Base-by-base conservation (phyloP, 2,113 vertebrate genomes). In the Lipophrys pholis region DNA sequence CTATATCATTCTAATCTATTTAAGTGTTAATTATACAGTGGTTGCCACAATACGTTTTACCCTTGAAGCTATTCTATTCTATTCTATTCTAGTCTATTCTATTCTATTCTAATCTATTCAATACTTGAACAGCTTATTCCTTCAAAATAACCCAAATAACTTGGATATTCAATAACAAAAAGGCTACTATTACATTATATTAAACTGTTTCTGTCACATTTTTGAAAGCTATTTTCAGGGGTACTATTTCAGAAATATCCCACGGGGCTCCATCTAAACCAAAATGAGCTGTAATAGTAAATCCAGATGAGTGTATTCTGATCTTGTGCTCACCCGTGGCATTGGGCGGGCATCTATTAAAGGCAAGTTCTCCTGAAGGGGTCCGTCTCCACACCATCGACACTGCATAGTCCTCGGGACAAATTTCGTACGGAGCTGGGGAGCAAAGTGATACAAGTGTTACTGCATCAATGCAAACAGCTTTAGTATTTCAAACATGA, bases 311-410 rank as follows among this genome's bases (percentile, higher is more conserved):
- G 45, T 15, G 5, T 1, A 39, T 11, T 2, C 1, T 4, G 35
- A 54, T 67, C 61, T 38, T 36, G 12, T 45, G 14, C 83, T 72
- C 94, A 99, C 98, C 98, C 93, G 98, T 99, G 84, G 98, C 98
- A 81, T 99, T 99, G 54, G 96, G 94, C 11, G 98, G 98, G 78
- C 98, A 99, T 81, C 96, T 94, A 81, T 99, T 99, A 82, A 98
- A 99, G 73, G 97, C 97, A 86, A 99, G 86, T 80, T 99, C 97
- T 8, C 98, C 98, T 57, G 98, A 97, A 77, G 98, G 96, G 8
- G 97, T 99, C 88, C 97, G 94, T 93, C 96, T 98, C 98, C 98
- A 99, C 88, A 98, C 95, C 96, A 99, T 96, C 6, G 97, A 96
- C 91, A 97, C 96, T 63, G 97, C 93, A 85, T 97, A 97, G 88